These are phyloP conservation scores for Rhinophrynus dorsalis DNA, from an alignment of 2,797 vertebrate species.

Conservation along the genomic window DNA sequence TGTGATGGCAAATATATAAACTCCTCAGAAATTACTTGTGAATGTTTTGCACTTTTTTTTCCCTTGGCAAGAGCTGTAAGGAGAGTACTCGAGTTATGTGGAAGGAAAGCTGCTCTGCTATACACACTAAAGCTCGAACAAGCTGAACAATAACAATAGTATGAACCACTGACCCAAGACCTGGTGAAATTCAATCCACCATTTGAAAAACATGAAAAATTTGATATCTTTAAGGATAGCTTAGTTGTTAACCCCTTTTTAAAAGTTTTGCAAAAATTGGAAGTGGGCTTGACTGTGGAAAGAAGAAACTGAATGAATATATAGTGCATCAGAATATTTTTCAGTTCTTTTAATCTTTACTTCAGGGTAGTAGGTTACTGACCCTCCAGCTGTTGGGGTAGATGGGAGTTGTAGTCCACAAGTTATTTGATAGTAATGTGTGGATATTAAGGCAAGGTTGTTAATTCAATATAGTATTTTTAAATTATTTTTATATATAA, in stretches of 20 bases:
- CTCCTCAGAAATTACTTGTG: too few species aligned
- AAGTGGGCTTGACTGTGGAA: slow-evolving; percentile 26
- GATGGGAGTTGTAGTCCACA: too few species aligned
- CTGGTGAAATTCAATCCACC: slow-evolving; percentile 65
- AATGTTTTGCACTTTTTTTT: slow-evolving; percentile 36
- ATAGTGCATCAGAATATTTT: not conserved
- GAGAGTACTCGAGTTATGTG: slow-evolving; percentile 50
- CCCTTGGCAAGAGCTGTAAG: slow-evolving; percentile 55
- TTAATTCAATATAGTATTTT: too few species aligned
- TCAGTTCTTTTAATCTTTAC: too few species aligned
- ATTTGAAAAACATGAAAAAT: slow-evolving; percentile 65
- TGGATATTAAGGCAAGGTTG: too few species aligned
- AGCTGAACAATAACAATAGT: slow-evolving; percentile 66
- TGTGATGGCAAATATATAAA: too few species aligned
- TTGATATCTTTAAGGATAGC: slow-evolving; percentile 56
- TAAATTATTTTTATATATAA: too few species aligned
- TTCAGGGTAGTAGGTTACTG: too few species aligned
- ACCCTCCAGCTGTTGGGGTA: too few species aligned
- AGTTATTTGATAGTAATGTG: too few species aligned
- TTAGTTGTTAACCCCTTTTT: slow-evolving; percentile 15
- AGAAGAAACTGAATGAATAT: slow-evolving; percentile 15
- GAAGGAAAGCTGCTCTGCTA: slow-evolving; percentile 56
- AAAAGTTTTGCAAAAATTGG: not conserved
- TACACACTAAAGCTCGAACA: slow-evolving; percentile 55
- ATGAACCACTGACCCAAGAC: slow-evolving; percentile 63